A percentile compares a stretch with the other conserved stretches of the same genome.
Conservation (phyloP, 37 sponge, comb jelly and placozoan genomes). For the Oopsacas minuta region DNA sequence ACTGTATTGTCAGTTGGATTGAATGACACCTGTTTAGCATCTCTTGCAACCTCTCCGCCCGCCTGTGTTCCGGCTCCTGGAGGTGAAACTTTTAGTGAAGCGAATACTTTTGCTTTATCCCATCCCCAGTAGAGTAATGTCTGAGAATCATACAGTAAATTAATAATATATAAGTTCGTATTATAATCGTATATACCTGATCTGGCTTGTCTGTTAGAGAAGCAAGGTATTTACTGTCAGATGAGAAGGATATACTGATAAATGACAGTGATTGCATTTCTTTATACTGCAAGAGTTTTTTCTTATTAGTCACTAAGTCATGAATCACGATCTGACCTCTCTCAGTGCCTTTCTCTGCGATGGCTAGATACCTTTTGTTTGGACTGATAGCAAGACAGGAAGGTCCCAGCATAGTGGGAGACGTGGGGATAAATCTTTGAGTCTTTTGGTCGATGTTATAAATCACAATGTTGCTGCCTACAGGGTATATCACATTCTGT, state of each 20-base stretch:
- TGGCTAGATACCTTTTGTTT: slow-evolving; percentile 78
- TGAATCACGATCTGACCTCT: slow-evolving; percentile 62
- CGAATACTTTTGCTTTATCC: slow-evolving; percentile 90
- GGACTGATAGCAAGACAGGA: slow-evolving; percentile 59
- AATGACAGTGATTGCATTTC: slow-evolving; percentile 43
- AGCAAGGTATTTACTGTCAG: slow-evolving; percentile 86
- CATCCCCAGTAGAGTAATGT: slow-evolving; percentile 80
- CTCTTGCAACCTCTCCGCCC: not conserved
- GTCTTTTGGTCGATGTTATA: slow-evolving; percentile 80
- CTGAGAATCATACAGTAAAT: slow-evolving; percentile 26
- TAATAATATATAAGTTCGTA: not conserved
- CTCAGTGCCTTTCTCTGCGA: slow-evolving; percentile 78
- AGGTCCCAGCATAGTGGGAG: slow-evolving; percentile 34
- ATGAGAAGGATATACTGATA: slow-evolving; percentile 82
- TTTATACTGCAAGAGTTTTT: slow-evolving; percentile 37
- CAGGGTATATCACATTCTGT: slow-evolving; percentile 81
- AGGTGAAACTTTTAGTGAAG: slow-evolving; percentile 50
- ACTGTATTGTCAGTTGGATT: slow-evolving; percentile 93
- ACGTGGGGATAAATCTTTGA: slow-evolving; percentile 73
- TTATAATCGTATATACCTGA: slow-evolving; percentile 23
- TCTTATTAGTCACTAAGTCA: slow-evolving; percentile 65
- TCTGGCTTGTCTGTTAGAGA: slow-evolving; percentile 45
- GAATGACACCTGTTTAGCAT: slow-evolving; percentile 73
- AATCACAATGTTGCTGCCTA: slow-evolving; percentile 64
- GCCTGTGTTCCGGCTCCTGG: not conserved